Conservation (phyloP, 1,140 invertebrate genomes). For the Drosophila pseudoobscura region DNA sequence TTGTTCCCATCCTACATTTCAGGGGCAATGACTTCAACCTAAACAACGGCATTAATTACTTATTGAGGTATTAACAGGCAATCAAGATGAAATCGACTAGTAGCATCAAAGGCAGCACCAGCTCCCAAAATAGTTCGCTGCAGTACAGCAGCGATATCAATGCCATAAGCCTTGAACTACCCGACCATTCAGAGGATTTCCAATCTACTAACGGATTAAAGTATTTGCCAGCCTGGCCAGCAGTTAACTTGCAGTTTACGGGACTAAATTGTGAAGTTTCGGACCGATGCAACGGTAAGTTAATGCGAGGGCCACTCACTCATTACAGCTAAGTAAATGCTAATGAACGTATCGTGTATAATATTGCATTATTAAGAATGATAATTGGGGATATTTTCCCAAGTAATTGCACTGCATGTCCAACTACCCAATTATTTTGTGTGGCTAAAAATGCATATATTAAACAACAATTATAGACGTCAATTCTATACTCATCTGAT, state of each 20-base stretch:
- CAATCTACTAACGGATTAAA: constrained; percentile 83
- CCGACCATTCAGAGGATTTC: constrained; percentile 50
- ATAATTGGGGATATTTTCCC: constrained; percentile 19
- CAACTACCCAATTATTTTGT: constrained; percentile 8
- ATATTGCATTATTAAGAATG: constrained; percentile 28
- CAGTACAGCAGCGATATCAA: constrained; percentile 80
- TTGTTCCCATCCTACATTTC: no score
- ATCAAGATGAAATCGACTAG: constrained; percentile 38
- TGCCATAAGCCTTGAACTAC: constrained; percentile 64
- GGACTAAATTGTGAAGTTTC: constrained; percentile 88
- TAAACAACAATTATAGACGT: constrained; percentile 34
- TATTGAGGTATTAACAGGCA: neutral
- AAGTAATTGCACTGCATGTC: constrained; percentile 17
- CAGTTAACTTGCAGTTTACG: constrained; percentile 89
- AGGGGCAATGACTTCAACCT: constrained; percentile 16
- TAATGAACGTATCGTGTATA: constrained; percentile 15
- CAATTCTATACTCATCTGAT: constrained; percentile 4
- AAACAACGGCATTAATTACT: neutral
- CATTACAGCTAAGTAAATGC: neutral
- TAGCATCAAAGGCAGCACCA: constrained; percentile 3
- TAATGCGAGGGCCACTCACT: neutral
- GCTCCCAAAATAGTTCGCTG: constrained; percentile 64
- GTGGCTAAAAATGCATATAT: constrained; percentile 30
- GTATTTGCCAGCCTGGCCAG: constrained; percentile 86
- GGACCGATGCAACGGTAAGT: constrained; percentile 83